Evolutionary conservation across 2,888 invertebrate genomes (phyloP), one percentile per base, ranked within the genome.

Genomic region (Tromatobia lineatoria): DNA sequence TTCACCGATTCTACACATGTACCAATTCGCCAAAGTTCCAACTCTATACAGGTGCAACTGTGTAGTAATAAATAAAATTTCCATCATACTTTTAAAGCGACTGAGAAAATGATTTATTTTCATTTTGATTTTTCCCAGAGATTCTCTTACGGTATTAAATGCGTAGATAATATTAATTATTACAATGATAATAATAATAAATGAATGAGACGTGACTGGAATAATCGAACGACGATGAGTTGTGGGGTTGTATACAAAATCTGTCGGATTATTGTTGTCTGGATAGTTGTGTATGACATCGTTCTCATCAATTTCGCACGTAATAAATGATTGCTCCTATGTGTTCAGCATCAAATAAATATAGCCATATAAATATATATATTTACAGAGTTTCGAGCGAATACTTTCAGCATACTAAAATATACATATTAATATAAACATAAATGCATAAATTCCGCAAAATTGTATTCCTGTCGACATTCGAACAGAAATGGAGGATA

Each of bases 401-500:
- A 69, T 47, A 45, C 52, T 23, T 38, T 38, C 23, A 47, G 29
- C 57, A 57, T 15, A 38, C 69, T 70, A 38, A 38, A 42, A 59
- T 38, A 20, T n/a, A 18, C 42, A 42, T 64, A 50, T 34, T 52
- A 6, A 54, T 45, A 42, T 23, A 67, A 13, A 57, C 23, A 10
- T 57, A 13, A 57, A 57, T 57, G 11, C 13, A 42, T 38, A 64
- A 4, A 64, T 29, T 20, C 8, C 20, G n/a, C 10, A n/a, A 50
- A 50, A 50, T 50, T 25, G 25, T 45, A 15, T 13, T 23, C n/a
- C 6, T 15, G 59, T 3, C 13, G 3, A 7, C 45, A 6, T 23
- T 13, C 57, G 11, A 42, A 15, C 75, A 64, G 25, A 54, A 45
- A 66, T 76, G 45, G 70, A 70, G 66, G 57, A 57, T 71, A 77